phyloP scores from a whole-genome alignment of 2,888 invertebrate species.

The Volucella inanis region DNA sequence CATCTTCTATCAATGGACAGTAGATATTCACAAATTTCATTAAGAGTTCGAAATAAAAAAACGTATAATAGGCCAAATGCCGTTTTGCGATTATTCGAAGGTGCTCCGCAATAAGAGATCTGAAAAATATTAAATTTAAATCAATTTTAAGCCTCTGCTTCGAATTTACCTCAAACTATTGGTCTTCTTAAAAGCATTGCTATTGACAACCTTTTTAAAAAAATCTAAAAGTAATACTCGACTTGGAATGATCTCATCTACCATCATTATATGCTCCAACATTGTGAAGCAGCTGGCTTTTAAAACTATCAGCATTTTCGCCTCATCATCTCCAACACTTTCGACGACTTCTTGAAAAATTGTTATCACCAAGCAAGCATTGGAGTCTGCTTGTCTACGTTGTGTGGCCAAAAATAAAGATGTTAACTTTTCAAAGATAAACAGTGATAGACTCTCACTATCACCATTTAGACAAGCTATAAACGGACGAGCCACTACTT shows the following conservation, averaged over 20 bases:
- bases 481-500: conserved; percentile 81
- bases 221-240: conserved; percentile 78
- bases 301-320: conserved; percentile 78
- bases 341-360: conserved; percentile 80
- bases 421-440: conserved; percentile 80
- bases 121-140: conserved; percentile 29
- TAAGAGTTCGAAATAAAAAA: conserved; percentile 81
- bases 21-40: conserved; percentile 79
- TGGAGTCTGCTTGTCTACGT: conserved; percentile 80
- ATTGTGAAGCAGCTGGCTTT: conserved; percentile 78
- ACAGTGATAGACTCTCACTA: conserved; percentile 77
- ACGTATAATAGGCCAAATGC: conserved; percentile 82
- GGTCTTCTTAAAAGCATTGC: conserved; percentile 76
- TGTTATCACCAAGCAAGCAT: conserved; percentile 80
- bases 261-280: conserved; percentile 82
- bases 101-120: conserved; percentile 76
- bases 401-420: conserved; percentile 80
- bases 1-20: conserved; percentile 77
- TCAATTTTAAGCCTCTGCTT: not conserved
- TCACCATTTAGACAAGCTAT: conserved; percentile 79
- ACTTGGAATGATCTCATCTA: conserved; percentile 81
- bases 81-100: conserved; percentile 80
- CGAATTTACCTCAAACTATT: conserved; percentile 72
- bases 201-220: conserved; percentile 77
- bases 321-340: conserved; percentile 63